Conservation (phyloP, 2,888 invertebrate genomes). For the Cosmia trapezina region DNA sequence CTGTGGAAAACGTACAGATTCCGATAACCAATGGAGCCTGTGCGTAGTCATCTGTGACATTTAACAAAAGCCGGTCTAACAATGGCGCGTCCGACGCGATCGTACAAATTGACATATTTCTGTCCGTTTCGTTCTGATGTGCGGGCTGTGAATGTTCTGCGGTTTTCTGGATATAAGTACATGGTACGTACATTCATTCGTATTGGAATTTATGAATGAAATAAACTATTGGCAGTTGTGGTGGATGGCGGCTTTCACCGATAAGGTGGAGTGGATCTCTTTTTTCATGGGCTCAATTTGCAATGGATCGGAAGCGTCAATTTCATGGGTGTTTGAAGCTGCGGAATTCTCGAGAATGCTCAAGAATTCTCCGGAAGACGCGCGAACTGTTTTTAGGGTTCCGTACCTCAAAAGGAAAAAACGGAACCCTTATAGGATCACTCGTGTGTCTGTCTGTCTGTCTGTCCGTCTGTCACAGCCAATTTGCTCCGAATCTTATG, state of each 20-base stretch:
- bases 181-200: neutral
- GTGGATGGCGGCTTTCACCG: no score
- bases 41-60: constrained; percentile 42
- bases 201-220: constrained; percentile 17
- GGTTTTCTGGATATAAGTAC: constrained; percentile 2
- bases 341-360: neutral
- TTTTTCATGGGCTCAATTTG: neutral
- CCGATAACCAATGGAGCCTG: constrained; percentile 23
- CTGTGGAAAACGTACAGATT: constrained; percentile 10
- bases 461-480: no score
- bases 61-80: constrained; percentile 59
- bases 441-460: no score
- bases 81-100: constrained; percentile 49
- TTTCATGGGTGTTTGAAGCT: neutral
- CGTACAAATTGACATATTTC: constrained; percentile 65
- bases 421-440: no score
- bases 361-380: neutral
- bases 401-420: no score
- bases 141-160: neutral
- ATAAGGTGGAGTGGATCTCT: neutral
- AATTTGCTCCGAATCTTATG: no score
- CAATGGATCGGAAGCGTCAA: neutral
- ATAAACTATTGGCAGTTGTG: constrained; percentile 3
- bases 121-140: constrained; percentile 49
- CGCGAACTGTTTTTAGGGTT: no score